Base-by-base conservation (phyloP, 2,888 invertebrate genomes). In the Mesorhabditis belari region DNA sequence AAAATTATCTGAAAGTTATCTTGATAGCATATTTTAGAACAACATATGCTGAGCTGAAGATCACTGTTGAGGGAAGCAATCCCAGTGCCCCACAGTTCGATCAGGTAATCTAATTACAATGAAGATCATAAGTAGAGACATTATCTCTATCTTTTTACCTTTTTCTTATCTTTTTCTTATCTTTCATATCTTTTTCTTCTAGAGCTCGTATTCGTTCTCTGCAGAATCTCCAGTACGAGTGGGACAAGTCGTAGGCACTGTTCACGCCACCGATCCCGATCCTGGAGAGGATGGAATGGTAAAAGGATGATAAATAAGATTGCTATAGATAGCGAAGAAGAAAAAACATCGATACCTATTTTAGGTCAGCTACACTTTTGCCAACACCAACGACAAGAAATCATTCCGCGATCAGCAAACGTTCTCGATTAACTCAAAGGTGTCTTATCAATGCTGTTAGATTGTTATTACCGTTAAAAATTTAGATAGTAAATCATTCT, bases 241-340 rank as follows among this genome's bases (percentile, higher is more conserved):
- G 2, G 74, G 72, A 21, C 62, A 71, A 24, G 64, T 67, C 6
- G 64, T 77, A 9, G 71, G 66, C 6, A 55, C 66, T 51, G 71
- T 77, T 0, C 66, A 66, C 25, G 77, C 77, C 3, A 64, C 73
- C 0, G 77, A 77, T 62, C 74, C 77, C 6, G 78, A 79, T 61
- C 73, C 72, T 2, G 77, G 78, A 35, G 50, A 50, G 17, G 76
- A 75, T 53, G 77, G 77, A 28, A 57, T 52, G n/a, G 44, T 50
- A 9, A 50, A n/a, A n/a, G n/a, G n/a, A n/a, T n/a, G n/a, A n/a
- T n/a, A n/a, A n/a, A n/a, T n/a, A n/a, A n/a, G n/a, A n/a, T n/a
- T n/a, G n/a, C n/a, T n/a, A n/a, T n/a, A n/a, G n/a, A n/a, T n/a
- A n/a, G n/a, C n/a, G n/a, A n/a, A n/a, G n/a, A n/a, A n/a, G n/a